These are phyloP conservation scores for Agriopis leucophaearia DNA, from an alignment of 2,888 invertebrate species.

Conservation along the genomic window DNA sequence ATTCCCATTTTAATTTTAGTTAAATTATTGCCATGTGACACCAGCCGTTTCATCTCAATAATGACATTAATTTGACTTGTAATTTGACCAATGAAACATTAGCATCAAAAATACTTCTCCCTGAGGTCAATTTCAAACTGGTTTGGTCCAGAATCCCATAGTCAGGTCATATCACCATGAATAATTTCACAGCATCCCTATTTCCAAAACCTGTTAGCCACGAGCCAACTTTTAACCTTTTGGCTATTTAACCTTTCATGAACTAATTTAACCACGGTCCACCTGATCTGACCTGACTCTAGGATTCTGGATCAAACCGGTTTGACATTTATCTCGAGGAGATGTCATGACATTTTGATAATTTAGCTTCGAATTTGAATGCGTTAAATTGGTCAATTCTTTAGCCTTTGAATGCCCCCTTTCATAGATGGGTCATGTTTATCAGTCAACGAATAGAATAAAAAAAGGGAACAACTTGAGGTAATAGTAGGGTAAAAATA, in stretches of 20 bases:
- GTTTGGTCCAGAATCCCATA: constrained; percentile 4
- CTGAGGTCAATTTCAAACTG: background rate
- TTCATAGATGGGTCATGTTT: background rate
- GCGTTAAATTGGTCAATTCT: background rate
- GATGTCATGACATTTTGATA: background rate
- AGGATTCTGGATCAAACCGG: constrained; percentile 35
- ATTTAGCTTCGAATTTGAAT: background rate
- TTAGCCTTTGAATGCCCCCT: no score
- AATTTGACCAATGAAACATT: background rate
- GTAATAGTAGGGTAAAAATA: no score
- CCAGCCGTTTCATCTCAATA: constrained; percentile 14
- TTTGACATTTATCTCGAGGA: constrained; percentile 39
- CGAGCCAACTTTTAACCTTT: constrained; percentile 3
- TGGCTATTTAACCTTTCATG: background rate
- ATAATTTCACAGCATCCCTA: constrained; percentile 39
- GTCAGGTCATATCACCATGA: background rate
- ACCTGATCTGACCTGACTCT: constrained; percentile 32
- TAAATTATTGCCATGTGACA: background rate
- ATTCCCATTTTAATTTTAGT: background rate
- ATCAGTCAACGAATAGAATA: background rate
- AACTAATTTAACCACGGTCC: background rate
- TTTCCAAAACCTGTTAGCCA: constrained; percentile 22
- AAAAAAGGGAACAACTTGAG: no score
- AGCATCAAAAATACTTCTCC: background rate
- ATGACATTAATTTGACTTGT: constrained; percentile 36